Evolutionary conservation across 2,113 vertebrate genomes (phyloP).

Genomic region (Blennius ocellaris): DNA sequence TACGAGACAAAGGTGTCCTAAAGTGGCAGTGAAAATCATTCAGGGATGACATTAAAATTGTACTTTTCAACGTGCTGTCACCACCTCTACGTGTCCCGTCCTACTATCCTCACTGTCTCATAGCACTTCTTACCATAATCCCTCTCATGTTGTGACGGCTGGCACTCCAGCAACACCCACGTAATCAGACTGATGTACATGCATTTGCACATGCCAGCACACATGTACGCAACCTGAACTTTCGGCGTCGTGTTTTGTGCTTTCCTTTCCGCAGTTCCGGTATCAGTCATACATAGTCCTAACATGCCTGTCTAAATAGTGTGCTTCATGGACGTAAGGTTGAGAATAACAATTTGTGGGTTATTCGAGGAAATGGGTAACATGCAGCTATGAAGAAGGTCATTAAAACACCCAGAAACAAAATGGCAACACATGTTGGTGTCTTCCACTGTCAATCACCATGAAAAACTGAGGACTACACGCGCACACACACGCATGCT

Average conservation of each 20-base stretch:
- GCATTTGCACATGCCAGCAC: slow-evolving; percentile 8
- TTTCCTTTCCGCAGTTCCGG: not conserved
- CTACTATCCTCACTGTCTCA: slow-evolving; percentile 51
- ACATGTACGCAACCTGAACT: slow-evolving; percentile 8
- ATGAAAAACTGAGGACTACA: slow-evolving; percentile 8
- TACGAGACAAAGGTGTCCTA: slow-evolving; percentile 25
- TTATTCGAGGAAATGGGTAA: slow-evolving; percentile 14
- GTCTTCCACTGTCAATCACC: slow-evolving; percentile 56
- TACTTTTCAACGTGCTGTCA: slow-evolving; percentile 45
- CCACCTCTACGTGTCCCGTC: slow-evolving; percentile 33
- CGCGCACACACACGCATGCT: not conserved
- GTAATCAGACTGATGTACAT: slow-evolving; percentile 36
- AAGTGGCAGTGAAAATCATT: slow-evolving; percentile 39
- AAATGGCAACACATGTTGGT: slow-evolving; percentile 21
- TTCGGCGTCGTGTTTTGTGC: slow-evolving; percentile 2
- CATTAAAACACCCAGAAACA: slow-evolving; percentile 3
- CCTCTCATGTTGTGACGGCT: slow-evolving; percentile 66
- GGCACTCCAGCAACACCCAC: slow-evolving; percentile 71
- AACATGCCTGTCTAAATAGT: not conserved
- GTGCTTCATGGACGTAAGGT: not conserved
- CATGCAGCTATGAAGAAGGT: slow-evolving; percentile 7
- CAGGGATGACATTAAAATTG: slow-evolving; percentile 35
- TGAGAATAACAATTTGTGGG: not conserved
- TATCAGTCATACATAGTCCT: slow-evolving; percentile 5
- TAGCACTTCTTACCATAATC: slow-evolving; percentile 73